These are phyloP conservation scores for Cettia cetti DNA, from an alignment of 2,113 vertebrate species.

Conservation along the genomic window DNA sequence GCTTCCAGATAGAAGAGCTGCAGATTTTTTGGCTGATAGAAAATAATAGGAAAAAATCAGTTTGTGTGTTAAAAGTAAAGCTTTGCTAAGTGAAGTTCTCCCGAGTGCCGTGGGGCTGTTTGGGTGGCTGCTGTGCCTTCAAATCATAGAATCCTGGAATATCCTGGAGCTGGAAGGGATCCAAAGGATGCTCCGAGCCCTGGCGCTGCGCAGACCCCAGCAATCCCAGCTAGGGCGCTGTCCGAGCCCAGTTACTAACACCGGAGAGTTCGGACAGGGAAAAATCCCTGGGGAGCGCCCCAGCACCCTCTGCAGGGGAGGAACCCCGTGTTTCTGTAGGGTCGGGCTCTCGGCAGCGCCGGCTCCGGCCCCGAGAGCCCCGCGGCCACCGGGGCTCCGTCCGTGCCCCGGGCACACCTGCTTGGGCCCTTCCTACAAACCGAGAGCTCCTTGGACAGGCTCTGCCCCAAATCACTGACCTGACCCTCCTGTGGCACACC, in stretches of 20 bases:
- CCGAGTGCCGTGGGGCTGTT: rapidly evolving
- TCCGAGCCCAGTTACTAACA: no score
- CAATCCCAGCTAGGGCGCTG: background rate
- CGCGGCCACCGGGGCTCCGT: no score
- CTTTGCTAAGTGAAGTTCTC: background rate
- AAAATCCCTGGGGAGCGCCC: background rate
- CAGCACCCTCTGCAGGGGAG: background rate
- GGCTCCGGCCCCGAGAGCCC: background rate
- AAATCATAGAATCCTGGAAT: background rate
- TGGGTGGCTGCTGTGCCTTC: no score
- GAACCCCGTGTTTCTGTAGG: background rate
- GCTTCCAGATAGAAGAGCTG: background rate
- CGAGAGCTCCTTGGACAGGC: rapidly evolving
- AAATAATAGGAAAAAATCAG: no score
- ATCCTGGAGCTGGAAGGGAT: background rate
- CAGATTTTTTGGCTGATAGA: background rate
- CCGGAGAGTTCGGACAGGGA: no score
- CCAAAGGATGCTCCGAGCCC: background rate
- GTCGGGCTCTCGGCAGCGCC: background rate
- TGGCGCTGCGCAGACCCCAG: no score
- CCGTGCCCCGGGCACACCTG: no score
- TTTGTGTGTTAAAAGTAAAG: background rate
- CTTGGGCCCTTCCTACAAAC: background rate
- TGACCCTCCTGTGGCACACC: background rate
- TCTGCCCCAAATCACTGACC: background rate